Base-by-base conservation (phyloP, 2,113 vertebrate species). In the Oreochromis tanganicae region DNA sequence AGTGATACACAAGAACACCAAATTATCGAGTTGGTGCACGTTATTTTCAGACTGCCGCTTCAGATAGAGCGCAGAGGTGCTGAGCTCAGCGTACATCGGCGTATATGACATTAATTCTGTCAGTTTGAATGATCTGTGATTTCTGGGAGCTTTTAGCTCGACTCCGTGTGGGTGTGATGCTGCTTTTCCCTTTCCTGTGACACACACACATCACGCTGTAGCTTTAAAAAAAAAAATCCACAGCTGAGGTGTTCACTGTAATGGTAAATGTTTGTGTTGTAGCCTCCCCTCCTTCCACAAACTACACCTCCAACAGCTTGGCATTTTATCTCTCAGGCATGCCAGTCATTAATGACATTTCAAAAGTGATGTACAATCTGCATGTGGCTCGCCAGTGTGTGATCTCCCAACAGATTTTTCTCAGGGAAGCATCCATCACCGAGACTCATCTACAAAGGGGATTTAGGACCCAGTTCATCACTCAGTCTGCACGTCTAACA, bases 301-400 rank as follows among this genome's bases (percentile, higher is more conserved):
- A 19, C 63, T 19, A 38, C 80, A 66, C 55, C 46, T 50, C 79
- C 21, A 71, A 32, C 63, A 66, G 68, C 56, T 78, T 11, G 63
- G 73, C 43, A 88, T 82, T 52, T 85, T 24, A 29, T 91, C 66
- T 92, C 57, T 82, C 43, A 36, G 55, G 71, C 46, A 21, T 38
- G n/a, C 48, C 34, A 86, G 82, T 90, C 89, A 71, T 78, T 88
- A 61, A 14, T 95, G 94, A 83, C 88, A 93, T 93, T 95, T 94
- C 2, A 73, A 36, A 86, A 81, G 73, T 48, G 71, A 89, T 93
- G 90, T 85, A 87, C 34, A 90, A 92, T 93, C 89, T 87, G 83
- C 91, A 55, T 87, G 55, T 56, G 87, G 91, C 91, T 90, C 85
- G 87, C 95, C 92, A 93, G 57, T 6, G 55, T 29, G 85, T 21